phyloP scores from a whole-genome alignment of 2,797 vertebrate genomes.

The Sphenopsis melanotis region DNA sequence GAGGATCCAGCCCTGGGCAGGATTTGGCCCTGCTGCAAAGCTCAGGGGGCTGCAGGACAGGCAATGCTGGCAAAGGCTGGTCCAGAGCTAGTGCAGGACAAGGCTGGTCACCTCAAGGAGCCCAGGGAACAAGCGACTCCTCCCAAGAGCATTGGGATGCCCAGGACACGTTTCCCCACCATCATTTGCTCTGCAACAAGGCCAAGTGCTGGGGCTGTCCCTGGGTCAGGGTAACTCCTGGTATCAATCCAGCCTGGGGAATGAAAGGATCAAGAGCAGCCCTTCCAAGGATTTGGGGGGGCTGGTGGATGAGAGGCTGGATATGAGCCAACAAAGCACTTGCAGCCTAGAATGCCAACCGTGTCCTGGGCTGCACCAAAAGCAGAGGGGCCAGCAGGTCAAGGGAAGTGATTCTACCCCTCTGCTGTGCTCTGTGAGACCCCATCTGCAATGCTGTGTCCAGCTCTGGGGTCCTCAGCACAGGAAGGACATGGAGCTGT shows the following conservation, averaged over 20 bases:
- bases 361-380: background rate
- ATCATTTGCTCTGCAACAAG: background rate
- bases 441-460: background rate
- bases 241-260: background rate
- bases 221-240: too few relatives aligned
- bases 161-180: background rate
- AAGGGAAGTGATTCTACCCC: background rate
- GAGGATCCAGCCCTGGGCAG: background rate
- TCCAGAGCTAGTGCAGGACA: accelerated
- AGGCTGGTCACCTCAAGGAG: background rate
- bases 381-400: background rate
- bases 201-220: background rate
- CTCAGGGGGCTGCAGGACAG: background rate
- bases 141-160: background rate
- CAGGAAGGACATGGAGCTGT: background rate
- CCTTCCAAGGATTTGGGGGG: background rate
- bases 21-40: background rate
- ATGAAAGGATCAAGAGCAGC: accelerated
- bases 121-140: too few relatives aligned
- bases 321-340: background rate
- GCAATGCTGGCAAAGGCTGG: accelerated
- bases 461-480: background rate
- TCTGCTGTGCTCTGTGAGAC: background rate
- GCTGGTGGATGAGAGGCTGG: background rate
- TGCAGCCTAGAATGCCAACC: background rate